Evolutionary conservation across 2,113 vertebrate genomes (phyloP).

Genomic region (Galeopterus variegatus): DNA sequence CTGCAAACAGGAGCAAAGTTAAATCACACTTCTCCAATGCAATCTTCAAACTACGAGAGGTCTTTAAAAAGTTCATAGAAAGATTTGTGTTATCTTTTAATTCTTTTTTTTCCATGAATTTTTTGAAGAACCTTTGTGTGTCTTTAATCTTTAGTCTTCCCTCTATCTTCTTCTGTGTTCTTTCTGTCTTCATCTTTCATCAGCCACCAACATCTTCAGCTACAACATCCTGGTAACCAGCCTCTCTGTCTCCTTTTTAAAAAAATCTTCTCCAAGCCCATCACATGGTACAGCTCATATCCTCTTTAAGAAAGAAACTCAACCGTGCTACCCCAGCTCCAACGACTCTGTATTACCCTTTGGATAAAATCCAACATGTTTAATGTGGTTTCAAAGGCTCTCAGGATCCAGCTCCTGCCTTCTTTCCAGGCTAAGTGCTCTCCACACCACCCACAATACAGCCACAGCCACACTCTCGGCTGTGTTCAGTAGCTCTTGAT

Average conservation of each 20-base stretch:
- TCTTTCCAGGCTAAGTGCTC: background rate
- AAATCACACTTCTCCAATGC: background rate
- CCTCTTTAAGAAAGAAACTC: background rate
- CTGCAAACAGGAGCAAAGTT: background rate
- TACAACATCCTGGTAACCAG: background rate
- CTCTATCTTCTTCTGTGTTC: background rate
- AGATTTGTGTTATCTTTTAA: too few relatives aligned
- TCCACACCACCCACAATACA: background rate
- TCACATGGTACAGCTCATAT: background rate
- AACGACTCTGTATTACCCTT: background rate
- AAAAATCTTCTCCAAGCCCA: background rate
- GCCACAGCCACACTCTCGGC: background rate
- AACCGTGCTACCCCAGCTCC: too few relatives aligned
- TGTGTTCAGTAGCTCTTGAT: background rate
- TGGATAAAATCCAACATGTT: background rate
- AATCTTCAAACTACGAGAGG: background rate
- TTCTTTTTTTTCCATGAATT: too few relatives aligned
- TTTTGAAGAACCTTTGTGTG: too few relatives aligned
- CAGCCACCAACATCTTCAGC: background rate
- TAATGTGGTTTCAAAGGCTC: background rate
- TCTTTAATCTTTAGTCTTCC: background rate
- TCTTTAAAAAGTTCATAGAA: too few relatives aligned
- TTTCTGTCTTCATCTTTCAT: background rate
- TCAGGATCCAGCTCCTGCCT: too few relatives aligned
- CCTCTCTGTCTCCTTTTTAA: background rate